These are phyloP conservation scores for Paraplagusia blochii DNA, from an alignment of 2,113 vertebrate genomes.

Conservation along the genomic window DNA sequence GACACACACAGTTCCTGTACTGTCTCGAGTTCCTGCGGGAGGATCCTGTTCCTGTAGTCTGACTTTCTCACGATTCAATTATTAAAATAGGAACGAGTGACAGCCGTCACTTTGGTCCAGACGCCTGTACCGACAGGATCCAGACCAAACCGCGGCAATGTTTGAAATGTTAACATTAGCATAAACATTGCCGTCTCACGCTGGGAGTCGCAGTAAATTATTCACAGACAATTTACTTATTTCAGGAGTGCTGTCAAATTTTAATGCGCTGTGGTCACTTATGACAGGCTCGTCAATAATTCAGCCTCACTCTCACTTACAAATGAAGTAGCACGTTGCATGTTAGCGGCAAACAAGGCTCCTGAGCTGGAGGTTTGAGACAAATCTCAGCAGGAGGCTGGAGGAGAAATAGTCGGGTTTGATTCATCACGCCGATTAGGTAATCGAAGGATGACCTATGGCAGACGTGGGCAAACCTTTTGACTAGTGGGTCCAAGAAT, in stretches of 20 bases:
- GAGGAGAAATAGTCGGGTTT: slow-evolving; percentile 4
- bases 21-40: too few species aligned
- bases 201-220: slow-evolving; percentile 60
- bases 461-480: too few species aligned
- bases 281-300: slow-evolving; percentile 69
- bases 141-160: slow-evolving; percentile 43
- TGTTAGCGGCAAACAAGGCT: slow-evolving; percentile 37
- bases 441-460: too few species aligned
- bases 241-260: slow-evolving; percentile 68
- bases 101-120: slow-evolving; percentile 25
- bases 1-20: too few species aligned
- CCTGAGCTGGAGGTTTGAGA: slow-evolving; percentile 1
- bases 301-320: slow-evolving; percentile 51
- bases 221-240: slow-evolving; percentile 74
- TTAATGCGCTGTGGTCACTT: slow-evolving; percentile 72
- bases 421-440: slow-evolving; percentile 22
- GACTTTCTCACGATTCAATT: too few species aligned
- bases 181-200: slow-evolving; percentile 57
- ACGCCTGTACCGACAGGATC: slow-evolving; percentile 31
- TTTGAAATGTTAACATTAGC: slow-evolving; percentile 69
- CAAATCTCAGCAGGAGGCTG: slow-evolving; percentile 32
- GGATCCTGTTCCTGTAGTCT: too few species aligned
- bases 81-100: too few species aligned
- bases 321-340: slow-evolving; percentile 28
- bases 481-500: too few species aligned